phyloP scores from a whole-genome alignment of 2,113 vertebrate genomes.

The Cisticola juncidis region DNA sequence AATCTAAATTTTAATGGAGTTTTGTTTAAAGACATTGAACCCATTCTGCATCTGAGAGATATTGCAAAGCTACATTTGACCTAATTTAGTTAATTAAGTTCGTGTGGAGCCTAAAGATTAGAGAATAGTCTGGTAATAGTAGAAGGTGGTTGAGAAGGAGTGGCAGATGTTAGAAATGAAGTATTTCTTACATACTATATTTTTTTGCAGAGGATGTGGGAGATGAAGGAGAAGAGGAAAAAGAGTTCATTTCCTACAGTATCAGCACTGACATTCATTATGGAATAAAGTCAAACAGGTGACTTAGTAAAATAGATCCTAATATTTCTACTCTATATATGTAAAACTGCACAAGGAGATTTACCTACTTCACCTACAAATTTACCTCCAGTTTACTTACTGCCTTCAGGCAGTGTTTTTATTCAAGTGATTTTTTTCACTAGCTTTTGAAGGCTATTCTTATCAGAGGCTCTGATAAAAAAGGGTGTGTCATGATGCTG shows the following conservation, averaged over 20 bases:
- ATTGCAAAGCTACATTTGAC: neutral
- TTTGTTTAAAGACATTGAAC: neutral
- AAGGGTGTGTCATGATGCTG: neutral
- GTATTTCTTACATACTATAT: neutral
- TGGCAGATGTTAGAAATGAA: neutral
- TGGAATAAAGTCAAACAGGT: conserved; percentile 98
- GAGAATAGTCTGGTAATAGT: neutral
- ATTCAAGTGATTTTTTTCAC: too few species aligned
- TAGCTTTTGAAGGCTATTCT: neutral
- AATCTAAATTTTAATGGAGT: neutral
- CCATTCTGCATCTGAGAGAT: neutral
- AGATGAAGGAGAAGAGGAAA: conserved; percentile 98
- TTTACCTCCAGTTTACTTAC: neutral
- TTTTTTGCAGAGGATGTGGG: conserved; percentile 91
- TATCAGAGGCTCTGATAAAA: neutral
- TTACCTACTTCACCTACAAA: neutral
- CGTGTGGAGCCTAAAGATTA: neutral
- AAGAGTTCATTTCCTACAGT: conserved; percentile 93
- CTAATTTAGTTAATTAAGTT: neutral
- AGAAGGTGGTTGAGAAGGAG: neutral
- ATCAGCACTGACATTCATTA: conserved; percentile 97
- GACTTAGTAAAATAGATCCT: conserved; percentile 13
- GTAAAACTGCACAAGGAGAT: neutral
- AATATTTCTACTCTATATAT: neutral
- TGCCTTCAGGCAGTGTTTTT: neutral